phyloP scores from a whole-genome alignment of 2,797 vertebrate genomes.

The Tokudaia tokunoshimensis region DNA sequence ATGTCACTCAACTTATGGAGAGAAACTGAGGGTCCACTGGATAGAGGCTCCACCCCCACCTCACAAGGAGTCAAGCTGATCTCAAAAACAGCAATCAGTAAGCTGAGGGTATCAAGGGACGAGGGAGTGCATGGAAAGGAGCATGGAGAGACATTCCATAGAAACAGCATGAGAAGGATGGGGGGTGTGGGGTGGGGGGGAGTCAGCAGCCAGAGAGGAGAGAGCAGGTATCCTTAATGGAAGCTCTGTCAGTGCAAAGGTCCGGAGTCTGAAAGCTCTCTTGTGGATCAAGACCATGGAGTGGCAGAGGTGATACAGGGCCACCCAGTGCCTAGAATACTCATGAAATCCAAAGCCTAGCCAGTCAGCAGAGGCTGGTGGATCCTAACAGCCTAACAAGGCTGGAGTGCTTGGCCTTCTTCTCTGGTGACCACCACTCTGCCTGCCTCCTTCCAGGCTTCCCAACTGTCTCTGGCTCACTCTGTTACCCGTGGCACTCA shows the following conservation, averaged over 20 bases:
- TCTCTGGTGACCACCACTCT: not conserved
- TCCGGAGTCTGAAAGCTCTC: too few species aligned
- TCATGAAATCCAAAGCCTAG: not conserved
- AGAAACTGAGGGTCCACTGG: too few species aligned
- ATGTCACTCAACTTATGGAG: too few species aligned
- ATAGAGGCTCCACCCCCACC: too few species aligned
- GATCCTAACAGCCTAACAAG: not conserved
- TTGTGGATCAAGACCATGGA: too few species aligned
- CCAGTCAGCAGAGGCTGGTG: not conserved
- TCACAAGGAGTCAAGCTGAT: too few species aligned
- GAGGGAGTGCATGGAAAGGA: too few species aligned
- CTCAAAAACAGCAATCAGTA: too few species aligned
- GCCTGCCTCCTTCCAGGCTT: not conserved
- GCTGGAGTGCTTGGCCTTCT: not conserved
- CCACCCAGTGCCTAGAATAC: not conserved
- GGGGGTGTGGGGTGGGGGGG: too few species aligned
- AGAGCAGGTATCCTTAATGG: not conserved
- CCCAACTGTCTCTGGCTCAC: not conserved
- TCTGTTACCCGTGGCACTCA: too few species aligned
- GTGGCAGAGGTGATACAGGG: not conserved
- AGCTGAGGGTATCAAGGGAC: too few species aligned
- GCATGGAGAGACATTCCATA: not conserved
- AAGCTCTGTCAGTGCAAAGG: too few species aligned
- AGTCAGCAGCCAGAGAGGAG: not conserved
- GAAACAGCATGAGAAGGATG: not conserved